A percentile compares a stretch with the other conserved stretches of the same genome.
phyloP scores from a whole-genome alignment of 1,140 invertebrate genomes.

The Gryllus bimaculatus region DNA sequence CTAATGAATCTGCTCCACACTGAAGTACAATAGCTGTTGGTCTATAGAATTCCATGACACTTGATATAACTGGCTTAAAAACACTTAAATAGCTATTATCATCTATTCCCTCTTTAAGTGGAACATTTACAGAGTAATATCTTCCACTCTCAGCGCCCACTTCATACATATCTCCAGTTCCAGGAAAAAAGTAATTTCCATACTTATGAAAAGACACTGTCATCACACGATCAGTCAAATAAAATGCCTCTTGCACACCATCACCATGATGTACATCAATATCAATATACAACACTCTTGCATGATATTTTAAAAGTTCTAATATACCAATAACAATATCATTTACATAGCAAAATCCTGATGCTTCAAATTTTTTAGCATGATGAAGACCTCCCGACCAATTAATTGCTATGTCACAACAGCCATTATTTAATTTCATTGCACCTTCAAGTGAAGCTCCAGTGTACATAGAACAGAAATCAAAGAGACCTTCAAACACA shows the following conservation, averaged over 20 bases:
- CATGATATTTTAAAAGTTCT: constrained; percentile 91
- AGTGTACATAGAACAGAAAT: constrained; percentile 97
- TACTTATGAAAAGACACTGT: constrained; percentile 99
- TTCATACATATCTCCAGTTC: constrained; percentile 98
- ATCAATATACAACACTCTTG: constrained; percentile 95
- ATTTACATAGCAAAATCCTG: constrained; percentile 96
- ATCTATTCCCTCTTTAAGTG: constrained; percentile 92
- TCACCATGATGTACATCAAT: constrained; percentile 99
- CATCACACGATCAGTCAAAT: constrained; percentile 97
- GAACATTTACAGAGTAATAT: constrained; percentile 96
- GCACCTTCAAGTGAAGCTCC: constrained; percentile 93
- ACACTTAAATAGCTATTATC: constrained; percentile 87
- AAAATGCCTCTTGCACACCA: constrained; percentile 99
- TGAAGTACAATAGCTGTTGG: constrained; percentile 96
- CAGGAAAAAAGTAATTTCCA: constrained; percentile 96
- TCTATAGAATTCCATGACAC: constrained; percentile 93
- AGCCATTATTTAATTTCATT: constrained; percentile 85
- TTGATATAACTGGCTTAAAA: constrained; percentile 88
- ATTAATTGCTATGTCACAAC: constrained; percentile 96
- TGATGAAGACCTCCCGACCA: constrained; percentile 99
- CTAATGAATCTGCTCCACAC: constrained; percentile 96
- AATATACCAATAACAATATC: constrained; percentile 98
- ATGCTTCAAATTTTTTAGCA: constrained; percentile 98
- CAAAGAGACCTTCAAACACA: constrained; percentile 96
- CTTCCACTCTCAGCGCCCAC: constrained; percentile 84